phyloP scores from a whole-genome alignment of 2,797 vertebrate genomes.

The Chloroceryle inda region DNA sequence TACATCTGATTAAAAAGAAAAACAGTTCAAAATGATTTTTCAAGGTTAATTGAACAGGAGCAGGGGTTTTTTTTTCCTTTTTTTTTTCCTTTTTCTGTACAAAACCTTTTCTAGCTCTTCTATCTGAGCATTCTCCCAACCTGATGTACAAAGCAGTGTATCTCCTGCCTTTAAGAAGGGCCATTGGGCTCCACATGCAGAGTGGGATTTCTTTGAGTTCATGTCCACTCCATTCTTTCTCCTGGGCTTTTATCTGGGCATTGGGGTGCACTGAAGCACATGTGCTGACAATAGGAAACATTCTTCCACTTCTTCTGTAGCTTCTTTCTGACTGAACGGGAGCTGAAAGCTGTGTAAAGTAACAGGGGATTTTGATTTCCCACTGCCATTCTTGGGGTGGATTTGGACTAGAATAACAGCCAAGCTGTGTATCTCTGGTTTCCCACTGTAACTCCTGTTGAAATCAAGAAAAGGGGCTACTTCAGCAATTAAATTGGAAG shows the following conservation, averaged over 20 bases:
- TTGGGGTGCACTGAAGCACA: background rate
- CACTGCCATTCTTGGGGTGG: background rate
- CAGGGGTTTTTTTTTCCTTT: too few species aligned
- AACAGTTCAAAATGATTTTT: background rate
- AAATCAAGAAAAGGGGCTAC: constrained; percentile 30
- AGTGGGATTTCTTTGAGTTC: background rate
- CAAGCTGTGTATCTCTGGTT: background rate
- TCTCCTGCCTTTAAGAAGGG: background rate
- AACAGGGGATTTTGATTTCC: constrained; percentile 1
- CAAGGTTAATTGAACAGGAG: background rate
- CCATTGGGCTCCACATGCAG: background rate
- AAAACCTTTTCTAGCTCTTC: background rate
- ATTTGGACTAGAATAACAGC: background rate
- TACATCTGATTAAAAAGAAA: background rate
- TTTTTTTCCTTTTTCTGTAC: background rate
- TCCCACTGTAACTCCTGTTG: background rate
- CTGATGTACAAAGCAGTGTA: background rate
- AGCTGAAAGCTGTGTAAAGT: background rate
- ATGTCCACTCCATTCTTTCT: background rate
- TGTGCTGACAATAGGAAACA: background rate
- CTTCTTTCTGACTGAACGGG: background rate
- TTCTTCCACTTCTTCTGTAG: background rate
- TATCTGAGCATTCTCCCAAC: background rate
- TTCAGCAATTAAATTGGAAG: constrained; percentile 38
- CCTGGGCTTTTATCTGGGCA: background rate